Evolutionary conservation across 2,113 vertebrate species (phyloP).

Genomic region (Phaethornis superciliosus): DNA sequence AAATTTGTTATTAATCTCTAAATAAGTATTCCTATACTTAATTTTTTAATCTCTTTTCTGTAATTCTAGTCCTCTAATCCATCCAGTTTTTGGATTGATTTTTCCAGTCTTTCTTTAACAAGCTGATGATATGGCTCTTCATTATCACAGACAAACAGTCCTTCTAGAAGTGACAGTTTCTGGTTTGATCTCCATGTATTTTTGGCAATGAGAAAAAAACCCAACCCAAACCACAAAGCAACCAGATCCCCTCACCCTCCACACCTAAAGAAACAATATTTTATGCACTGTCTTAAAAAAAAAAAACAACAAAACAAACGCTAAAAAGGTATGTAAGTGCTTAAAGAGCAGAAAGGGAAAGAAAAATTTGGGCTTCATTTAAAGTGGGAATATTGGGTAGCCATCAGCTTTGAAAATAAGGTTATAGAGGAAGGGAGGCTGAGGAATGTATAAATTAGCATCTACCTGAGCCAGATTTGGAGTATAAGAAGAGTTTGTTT

Average conservation of each 20-base stretch:
- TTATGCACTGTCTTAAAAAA: neutral
- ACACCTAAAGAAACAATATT: neutral
- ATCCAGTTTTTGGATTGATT: neutral
- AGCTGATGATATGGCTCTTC: neutral
- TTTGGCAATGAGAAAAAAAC: neutral
- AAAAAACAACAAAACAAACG: neutral
- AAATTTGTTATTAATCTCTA: neutral
- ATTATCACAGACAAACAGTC: neutral
- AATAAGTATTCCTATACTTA: neutral
- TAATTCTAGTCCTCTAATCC: neutral
- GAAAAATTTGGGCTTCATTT: neutral
- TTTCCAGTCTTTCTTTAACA: neutral
- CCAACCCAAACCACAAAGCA: neutral
- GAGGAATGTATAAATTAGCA: neutral
- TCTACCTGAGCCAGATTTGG: neutral
- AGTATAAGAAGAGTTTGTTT: neutral
- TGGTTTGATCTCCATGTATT: neutral
- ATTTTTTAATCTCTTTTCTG: neutral
- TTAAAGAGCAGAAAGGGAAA: neutral
- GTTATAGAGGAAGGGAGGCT: neutral
- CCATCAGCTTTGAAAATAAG: neutral
- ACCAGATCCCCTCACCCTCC: neutral
- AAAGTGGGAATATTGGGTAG: neutral
- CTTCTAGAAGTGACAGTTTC: neutral
- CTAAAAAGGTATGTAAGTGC: rapidly evolving